phyloP scores from a whole-genome alignment of 2,113 vertebrate species.

The Sebastes fasciatus region DNA sequence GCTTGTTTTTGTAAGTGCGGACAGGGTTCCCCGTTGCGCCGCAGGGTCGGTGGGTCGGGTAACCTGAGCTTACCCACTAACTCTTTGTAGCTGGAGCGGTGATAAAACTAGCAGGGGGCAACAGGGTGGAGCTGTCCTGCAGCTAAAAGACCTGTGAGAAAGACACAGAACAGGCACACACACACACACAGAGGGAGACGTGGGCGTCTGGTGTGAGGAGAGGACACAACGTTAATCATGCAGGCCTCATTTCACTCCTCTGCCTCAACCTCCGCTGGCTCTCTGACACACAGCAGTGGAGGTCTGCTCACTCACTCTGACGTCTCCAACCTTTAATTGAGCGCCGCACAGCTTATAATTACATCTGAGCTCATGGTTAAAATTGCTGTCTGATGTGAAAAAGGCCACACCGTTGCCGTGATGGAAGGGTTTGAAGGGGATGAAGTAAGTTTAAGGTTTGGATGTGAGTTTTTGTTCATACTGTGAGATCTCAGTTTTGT shows the following conservation, averaged over 20 bases:
- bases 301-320: conserved; percentile 74
- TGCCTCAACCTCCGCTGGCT: conserved; percentile 64
- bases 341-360: conserved; percentile 70
- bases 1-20: conserved; percentile 81
- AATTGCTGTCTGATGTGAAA: conserved; percentile 69
- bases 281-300: conserved; percentile 70
- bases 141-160: conserved; percentile 46
- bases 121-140: conserved; percentile 44
- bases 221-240: conserved; percentile 72
- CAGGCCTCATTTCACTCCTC: conserved; percentile 68
- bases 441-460: conserved; percentile 13
- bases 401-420: conserved; percentile 33
- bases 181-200: conserved; percentile 43
- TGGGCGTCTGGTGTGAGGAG: conserved; percentile 50
- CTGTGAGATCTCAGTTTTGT: conserved; percentile 48
- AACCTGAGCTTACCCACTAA: conserved; percentile 74
- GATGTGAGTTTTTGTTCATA: not conserved
- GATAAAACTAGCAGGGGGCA: conserved; percentile 69
- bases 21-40: conserved; percentile 66
- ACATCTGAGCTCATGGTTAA: conserved; percentile 76
- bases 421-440: conserved; percentile 41
- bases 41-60: conserved; percentile 63
- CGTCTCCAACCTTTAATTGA: conserved; percentile 76
- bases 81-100: conserved; percentile 72
- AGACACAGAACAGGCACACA: conserved; percentile 38